phyloP scores from a whole-genome alignment of 2,888 invertebrate genomes.

The Drosophila peninsularis region DNA sequence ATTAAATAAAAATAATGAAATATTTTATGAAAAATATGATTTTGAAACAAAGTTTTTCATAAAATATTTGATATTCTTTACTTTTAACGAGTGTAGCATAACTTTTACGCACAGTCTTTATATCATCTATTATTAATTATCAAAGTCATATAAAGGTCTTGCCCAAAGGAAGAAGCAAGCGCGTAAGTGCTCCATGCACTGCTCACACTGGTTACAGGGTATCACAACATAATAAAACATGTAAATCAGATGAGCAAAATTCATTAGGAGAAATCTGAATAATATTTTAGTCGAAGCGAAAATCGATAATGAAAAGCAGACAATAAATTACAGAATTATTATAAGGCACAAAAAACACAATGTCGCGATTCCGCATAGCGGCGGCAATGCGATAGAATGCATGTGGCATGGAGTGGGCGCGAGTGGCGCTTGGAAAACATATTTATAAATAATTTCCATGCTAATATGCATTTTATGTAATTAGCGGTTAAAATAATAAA shows the following conservation, averaged over 20 bases:
- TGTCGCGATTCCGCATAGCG: constrained; percentile 33
- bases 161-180: too few species aligned
- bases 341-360: constrained; percentile 36
- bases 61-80: too few species aligned
- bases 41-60: too few species aligned
- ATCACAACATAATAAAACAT: constrained; percentile 38
- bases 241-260: constrained; percentile 59
- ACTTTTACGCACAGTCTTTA: too few species aligned
- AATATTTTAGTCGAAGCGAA: constrained; percentile 44
- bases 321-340: constrained; percentile 66
- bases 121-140: too few species aligned
- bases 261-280: constrained; percentile 61
- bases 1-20: too few species aligned
- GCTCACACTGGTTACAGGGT: not conserved
- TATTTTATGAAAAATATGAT: too few species aligned
- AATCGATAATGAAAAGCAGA: constrained; percentile 61
- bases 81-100: too few species aligned
- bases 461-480: constrained; percentile 81
- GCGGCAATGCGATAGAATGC: constrained; percentile 2
- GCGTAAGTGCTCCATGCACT: too few species aligned
- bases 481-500: constrained; percentile 80
- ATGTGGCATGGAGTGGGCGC: constrained; percentile 1
- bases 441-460: constrained; percentile 77
- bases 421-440: constrained; percentile 65
- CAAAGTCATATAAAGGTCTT: too few species aligned